A percentile compares a stretch with the other conserved stretches of the same genome.
Conservation (phyloP, 2,888 invertebrate species). For the Meta bourneti region DNA sequence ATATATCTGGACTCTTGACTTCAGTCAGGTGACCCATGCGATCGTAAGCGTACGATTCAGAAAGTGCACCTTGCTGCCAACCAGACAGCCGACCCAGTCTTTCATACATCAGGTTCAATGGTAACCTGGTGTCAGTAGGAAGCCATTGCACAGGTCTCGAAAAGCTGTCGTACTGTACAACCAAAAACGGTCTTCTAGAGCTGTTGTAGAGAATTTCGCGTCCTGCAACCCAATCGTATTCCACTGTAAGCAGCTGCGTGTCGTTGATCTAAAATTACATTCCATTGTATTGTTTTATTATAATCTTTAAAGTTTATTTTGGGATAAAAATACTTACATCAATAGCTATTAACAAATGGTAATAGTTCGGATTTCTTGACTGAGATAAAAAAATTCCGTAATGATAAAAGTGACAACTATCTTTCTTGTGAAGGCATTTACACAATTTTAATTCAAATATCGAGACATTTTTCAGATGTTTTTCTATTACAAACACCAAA, state of each 20-base stretch:
- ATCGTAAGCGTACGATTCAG: conserved; percentile 94
- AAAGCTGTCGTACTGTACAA: conserved; percentile 81
- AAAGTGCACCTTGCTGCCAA: conserved; percentile 95
- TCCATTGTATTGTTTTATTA: too few species aligned
- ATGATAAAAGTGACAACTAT: too few species aligned
- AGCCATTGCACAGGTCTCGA: conserved; percentile 80
- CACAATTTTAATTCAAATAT: too few species aligned
- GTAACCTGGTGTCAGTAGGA: conserved; percentile 87
- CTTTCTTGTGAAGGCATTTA: too few species aligned
- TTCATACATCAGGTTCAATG: conserved; percentile 95
- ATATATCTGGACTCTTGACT: conserved; percentile 94
- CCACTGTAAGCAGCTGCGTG: conserved; percentile 92
- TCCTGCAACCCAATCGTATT: conserved; percentile 86
- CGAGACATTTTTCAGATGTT: too few species aligned
- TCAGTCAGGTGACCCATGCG: conserved; percentile 93
- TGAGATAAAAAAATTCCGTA: too few species aligned
- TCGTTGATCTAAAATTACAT: conserved; percentile 90
- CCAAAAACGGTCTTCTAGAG: conserved; percentile 85
- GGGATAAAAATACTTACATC: too few species aligned
- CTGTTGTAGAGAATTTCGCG: conserved; percentile 80
- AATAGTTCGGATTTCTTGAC: too few species aligned
- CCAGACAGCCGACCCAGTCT: conserved; percentile 92
- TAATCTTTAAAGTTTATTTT: too few species aligned
- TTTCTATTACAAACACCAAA: too few species aligned
- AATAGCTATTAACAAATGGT: too few species aligned